Evolutionary conservation across 2,797 vertebrate species (phyloP).

Genomic region (Aeoliscus strigatus): DNA sequence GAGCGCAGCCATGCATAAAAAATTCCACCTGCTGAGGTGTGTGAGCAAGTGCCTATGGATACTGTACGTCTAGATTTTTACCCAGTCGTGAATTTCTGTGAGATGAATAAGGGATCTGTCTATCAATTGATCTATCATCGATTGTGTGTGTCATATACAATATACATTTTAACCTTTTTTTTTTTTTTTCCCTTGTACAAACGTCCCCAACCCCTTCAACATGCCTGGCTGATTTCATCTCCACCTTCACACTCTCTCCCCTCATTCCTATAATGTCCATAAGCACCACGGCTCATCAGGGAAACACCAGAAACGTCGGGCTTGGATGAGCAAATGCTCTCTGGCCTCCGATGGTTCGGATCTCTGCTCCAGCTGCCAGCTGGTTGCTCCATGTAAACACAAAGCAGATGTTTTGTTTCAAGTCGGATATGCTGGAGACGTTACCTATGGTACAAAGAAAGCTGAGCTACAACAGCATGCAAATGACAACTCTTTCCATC

Average conservation of each 20-base stretch:
- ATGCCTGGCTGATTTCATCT: constrained; percentile 2
- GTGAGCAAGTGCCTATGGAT: constrained; percentile 33
- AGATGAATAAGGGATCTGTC: no score
- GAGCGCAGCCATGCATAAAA: constrained; percentile 95
- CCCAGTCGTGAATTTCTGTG: no score
- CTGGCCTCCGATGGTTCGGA: constrained; percentile 19
- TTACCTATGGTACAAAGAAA: constrained; percentile 7
- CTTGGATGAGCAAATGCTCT: constrained; percentile 16
- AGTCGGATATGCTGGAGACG: constrained; percentile 18
- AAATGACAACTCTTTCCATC: background rate
- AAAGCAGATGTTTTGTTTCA: constrained; percentile 29
- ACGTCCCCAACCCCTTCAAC: background rate
- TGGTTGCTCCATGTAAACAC: constrained; percentile 30
- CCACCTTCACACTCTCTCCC: background rate
- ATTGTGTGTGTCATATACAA: no score
- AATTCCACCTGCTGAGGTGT: constrained; percentile 85
- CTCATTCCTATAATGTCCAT: constrained; percentile 15
- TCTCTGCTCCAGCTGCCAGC: constrained; percentile 18
- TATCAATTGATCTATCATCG: no score
- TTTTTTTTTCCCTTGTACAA: no score
- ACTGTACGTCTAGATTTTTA: no score
- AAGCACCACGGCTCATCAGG: constrained; percentile 8
- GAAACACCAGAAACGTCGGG: constrained; percentile 11
- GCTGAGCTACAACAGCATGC: background rate
- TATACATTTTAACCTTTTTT: no score